These are phyloP conservation scores for Brachyptera putata DNA, from an alignment of 2,888 invertebrate genomes.

Conservation along the genomic window DNA sequence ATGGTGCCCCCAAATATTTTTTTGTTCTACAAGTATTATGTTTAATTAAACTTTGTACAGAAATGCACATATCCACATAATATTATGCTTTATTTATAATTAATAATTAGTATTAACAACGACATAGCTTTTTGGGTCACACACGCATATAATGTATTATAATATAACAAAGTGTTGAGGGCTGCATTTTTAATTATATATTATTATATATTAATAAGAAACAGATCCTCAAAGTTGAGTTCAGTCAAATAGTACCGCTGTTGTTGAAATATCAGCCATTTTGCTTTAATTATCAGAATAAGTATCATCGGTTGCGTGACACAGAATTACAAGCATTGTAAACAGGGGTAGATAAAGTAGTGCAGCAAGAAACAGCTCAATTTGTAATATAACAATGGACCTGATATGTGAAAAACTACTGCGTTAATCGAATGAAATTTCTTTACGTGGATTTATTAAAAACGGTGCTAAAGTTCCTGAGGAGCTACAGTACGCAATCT, in stretches of 20 bases:
- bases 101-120: constrained; percentile 26
- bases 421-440: constrained; percentile 12
- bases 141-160: too few relatives aligned
- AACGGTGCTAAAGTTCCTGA: constrained; percentile 23
- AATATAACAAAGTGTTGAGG: constrained; percentile 16
- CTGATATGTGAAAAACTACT: constrained; percentile 30
- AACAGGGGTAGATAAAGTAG: constrained; percentile 5
- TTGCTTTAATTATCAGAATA: constrained; percentile 2
- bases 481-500: constrained; percentile 26
- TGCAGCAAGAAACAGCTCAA: constrained; percentile 8
- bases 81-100: constrained; percentile 26
- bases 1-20: constrained; percentile 27
- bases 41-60: constrained; percentile 31
- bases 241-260: constrained; percentile 25
- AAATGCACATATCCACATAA: constrained; percentile 33
- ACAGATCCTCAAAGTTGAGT: constrained; percentile 24
- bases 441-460: neutral
- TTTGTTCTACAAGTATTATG: constrained; percentile 10
- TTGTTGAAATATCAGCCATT: constrained; percentile 6
- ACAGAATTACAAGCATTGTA: constrained; percentile 22
- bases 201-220: constrained; percentile 16
- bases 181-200: constrained; percentile 1
- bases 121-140: constrained; percentile 28
- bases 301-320: neutral
- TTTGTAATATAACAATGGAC: constrained; percentile 20